Conservation (phyloP, 2,113 vertebrate genomes). For the Hyla sarda region DNA sequence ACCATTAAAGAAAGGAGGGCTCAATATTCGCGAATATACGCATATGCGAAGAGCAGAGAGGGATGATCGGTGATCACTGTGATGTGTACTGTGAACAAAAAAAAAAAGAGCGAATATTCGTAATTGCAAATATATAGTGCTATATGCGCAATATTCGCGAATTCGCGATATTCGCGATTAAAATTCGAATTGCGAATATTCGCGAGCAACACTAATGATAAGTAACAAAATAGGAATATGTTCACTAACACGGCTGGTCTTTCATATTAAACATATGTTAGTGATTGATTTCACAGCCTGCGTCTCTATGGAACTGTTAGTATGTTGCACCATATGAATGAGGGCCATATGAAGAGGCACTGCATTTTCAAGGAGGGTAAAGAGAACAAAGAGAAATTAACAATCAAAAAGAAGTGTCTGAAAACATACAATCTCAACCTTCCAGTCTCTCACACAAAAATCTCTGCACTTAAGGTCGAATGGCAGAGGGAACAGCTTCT, state of each 20-base stretch:
- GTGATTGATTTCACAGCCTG: neutral
- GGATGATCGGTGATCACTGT: too few species aligned
- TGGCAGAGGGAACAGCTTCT: constrained; percentile 45
- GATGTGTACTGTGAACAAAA: too few species aligned
- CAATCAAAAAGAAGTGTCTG: constrained; percentile 27
- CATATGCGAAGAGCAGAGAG: too few species aligned
- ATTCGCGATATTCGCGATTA: too few species aligned
- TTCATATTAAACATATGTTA: neutral
- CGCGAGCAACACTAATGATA: too few species aligned
- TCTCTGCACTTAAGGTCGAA: constrained; percentile 46
- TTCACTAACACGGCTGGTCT: neutral
- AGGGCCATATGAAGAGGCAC: constrained; percentile 28
- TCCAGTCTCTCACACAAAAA: constrained; percentile 25
- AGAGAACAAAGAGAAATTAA: constrained; percentile 35
- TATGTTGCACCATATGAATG: constrained; percentile 36
- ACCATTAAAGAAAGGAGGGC: too few species aligned
- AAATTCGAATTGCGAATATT: too few species aligned
- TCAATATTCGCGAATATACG: too few species aligned
- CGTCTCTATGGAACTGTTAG: constrained; percentile 18
- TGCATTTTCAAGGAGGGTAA: constrained; percentile 32
- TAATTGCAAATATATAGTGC: too few species aligned
- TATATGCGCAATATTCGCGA: too few species aligned
- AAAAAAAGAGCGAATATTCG: too few species aligned
- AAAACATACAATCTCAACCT: constrained; percentile 53
- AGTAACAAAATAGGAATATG: neutral